phyloP scores from a whole-genome alignment of 1,140 invertebrate species.

The Procambarus virginalis region DNA sequence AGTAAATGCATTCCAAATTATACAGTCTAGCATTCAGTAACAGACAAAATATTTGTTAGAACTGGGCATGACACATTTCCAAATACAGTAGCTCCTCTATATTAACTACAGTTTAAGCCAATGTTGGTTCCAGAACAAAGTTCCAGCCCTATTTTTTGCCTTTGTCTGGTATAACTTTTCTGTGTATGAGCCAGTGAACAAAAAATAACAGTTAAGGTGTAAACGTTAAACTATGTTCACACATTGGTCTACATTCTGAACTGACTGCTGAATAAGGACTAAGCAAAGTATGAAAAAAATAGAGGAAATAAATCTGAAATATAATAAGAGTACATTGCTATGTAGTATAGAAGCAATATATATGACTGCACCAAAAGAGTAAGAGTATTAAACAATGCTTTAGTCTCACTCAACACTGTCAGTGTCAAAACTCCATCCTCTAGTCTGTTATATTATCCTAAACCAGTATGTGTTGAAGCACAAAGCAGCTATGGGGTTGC shows the following conservation, averaged over 20 bases:
- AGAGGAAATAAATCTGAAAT: not conserved
- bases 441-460: not conserved
- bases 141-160: not conserved
- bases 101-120: conserved; percentile 10
- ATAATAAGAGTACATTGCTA: not conserved
- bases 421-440: conserved; percentile 15
- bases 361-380: not conserved
- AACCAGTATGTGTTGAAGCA: conserved; percentile 12
- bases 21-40: not conserved
- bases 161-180: not conserved
- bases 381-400: not conserved
- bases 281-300: not conserved
- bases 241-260: conserved; percentile 15
- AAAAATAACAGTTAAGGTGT: conserved; percentile 24
- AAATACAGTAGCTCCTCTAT: not conserved
- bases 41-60: not conserved
- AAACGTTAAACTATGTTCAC: conserved; percentile 21
- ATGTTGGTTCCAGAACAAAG: conserved; percentile 22
- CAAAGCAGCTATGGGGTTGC: conserved; percentile 54
- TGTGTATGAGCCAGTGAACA: conserved; percentile 14
- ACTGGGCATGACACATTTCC: not conserved
- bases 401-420: conserved; percentile 3
- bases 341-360: not conserved
- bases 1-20: conserved; percentile 9
- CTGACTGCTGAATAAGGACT: conserved; percentile 5